These are phyloP conservation scores for Adelges cooleyi DNA, from an alignment of 1,140 invertebrate genomes.

Conservation along the genomic window DNA sequence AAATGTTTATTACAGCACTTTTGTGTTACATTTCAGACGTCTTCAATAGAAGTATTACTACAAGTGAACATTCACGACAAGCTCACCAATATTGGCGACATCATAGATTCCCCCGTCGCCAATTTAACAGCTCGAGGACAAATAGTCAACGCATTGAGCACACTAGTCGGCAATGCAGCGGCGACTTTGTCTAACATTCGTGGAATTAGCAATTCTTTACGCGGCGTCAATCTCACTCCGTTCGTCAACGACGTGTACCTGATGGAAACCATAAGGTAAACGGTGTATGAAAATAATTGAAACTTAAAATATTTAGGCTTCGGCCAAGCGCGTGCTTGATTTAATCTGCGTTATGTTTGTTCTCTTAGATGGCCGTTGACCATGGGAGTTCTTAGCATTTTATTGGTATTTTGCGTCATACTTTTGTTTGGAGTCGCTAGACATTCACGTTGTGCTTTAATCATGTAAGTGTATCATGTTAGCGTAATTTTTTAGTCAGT, in stretches of 20 bases:
- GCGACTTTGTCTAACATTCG: conserved; percentile 55
- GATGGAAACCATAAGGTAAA: conserved; percentile 31
- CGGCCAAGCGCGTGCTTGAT: too few relatives aligned
- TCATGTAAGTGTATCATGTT: conserved; percentile 50
- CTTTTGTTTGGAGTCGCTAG: conserved; percentile 68
- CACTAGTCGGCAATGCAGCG: conserved; percentile 55
- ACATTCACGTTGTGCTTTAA: conserved; percentile 69
- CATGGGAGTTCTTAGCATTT: conserved; percentile 60
- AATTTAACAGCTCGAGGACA: conserved; percentile 59
- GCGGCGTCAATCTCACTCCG: conserved; percentile 51
- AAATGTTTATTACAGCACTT: too few relatives aligned
- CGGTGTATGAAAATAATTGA: too few relatives aligned
- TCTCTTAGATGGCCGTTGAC: conserved; percentile 60
- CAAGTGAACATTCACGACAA: conserved; percentile 53
- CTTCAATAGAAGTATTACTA: conserved; percentile 45
- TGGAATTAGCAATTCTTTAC: conserved; percentile 58
- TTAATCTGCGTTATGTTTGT: too few relatives aligned
- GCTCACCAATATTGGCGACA: conserved; percentile 54
- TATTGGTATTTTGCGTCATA: conserved; percentile 67
- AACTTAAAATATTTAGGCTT: too few relatives aligned
- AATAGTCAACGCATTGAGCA: conserved; percentile 51
- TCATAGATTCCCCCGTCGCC: conserved; percentile 57
- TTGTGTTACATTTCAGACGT: conserved; percentile 38
- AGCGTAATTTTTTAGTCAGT: too few relatives aligned
- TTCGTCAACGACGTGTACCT: conserved; percentile 40